Conservation (phyloP, 1,140 invertebrate species). For the Danaus melanippus region DNA sequence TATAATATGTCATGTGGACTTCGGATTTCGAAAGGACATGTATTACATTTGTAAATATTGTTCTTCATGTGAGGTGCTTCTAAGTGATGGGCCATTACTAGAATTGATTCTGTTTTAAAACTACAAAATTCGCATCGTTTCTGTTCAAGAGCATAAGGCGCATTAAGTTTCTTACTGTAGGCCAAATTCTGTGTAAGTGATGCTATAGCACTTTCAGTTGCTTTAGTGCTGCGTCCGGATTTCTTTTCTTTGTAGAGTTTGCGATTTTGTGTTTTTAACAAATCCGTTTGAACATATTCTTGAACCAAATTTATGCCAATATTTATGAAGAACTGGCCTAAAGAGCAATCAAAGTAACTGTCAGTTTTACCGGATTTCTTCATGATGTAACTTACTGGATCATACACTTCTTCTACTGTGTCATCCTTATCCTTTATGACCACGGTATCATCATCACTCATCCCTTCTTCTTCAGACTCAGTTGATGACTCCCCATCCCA, state of each 20-base stretch:
- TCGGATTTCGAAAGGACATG: constrained; percentile 87
- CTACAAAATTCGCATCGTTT: constrained; percentile 93
- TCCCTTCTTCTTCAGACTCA: constrained; percentile 69
- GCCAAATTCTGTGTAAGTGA: constrained; percentile 87
- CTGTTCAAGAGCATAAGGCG: constrained; percentile 84
- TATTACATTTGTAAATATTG: constrained; percentile 91
- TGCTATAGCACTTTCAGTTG: constrained; percentile 85
- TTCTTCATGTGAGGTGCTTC: constrained; percentile 94
- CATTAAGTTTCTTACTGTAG: constrained; percentile 91
- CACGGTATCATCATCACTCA: constrained; percentile 69
- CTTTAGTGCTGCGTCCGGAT: constrained; percentile 77
- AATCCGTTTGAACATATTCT: constrained; percentile 93
- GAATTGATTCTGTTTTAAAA: constrained; percentile 92
- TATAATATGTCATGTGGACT: constrained; percentile 90
- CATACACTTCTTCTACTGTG: constrained; percentile 63
- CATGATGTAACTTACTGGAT: constrained; percentile 64
- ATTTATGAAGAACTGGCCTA: constrained; percentile 94
- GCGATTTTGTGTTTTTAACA: constrained; percentile 88
- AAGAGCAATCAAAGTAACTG: constrained; percentile 86
- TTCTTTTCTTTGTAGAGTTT: constrained; percentile 77
- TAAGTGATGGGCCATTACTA: constrained; percentile 92
- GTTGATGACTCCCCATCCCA: constrained; percentile 69
- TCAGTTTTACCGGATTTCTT: constrained; percentile 60
- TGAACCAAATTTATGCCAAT: constrained; percentile 93
- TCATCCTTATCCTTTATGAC: constrained; percentile 73